phyloP scores from a whole-genome alignment of 1,140 invertebrate genomes.

The Sinella curviseta region DNA sequence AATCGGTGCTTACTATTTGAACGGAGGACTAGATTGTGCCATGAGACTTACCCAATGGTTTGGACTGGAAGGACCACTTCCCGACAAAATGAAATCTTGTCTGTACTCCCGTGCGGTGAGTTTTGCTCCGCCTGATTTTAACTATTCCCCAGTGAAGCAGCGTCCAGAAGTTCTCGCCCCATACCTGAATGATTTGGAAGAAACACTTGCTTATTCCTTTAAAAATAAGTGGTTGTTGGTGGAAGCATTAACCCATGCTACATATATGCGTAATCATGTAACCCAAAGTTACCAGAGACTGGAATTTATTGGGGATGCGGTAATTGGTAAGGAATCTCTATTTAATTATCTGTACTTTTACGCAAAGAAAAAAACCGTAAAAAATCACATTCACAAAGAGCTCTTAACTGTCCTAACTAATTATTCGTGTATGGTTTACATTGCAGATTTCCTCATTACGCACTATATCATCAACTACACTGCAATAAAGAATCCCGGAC shows the following conservation, averaged over 20 bases:
- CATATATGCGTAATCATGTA: slow-evolving; percentile 59
- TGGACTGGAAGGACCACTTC: slow-evolving; percentile 26
- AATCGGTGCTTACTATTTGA: slow-evolving; percentile 43
- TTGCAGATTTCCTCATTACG: slow-evolving; percentile 62
- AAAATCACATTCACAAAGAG: too few species aligned
- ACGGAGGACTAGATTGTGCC: slow-evolving; percentile 27
- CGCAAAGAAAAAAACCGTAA: too few species aligned
- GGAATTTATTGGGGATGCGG: slow-evolving; percentile 66
- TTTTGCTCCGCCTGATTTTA: too few species aligned
- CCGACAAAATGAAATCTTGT: neutral
- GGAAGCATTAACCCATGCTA: slow-evolving; percentile 62
- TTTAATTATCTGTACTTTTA: too few species aligned
- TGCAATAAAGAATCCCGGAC: slow-evolving; percentile 62
- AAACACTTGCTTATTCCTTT: slow-evolving; percentile 33
- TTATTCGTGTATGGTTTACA: neutral
- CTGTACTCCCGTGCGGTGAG: too few species aligned
- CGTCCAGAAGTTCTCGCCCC: neutral
- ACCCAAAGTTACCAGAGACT: slow-evolving; percentile 63
- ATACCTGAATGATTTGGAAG: neutral
- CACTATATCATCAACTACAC: slow-evolving; percentile 62
- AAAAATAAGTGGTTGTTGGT: slow-evolving; percentile 49
- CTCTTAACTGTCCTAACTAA: neutral
- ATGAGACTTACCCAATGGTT: slow-evolving; percentile 36
- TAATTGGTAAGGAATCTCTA: slow-evolving; percentile 44
- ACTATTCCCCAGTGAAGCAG: neutral